Conservation (phyloP, 2,888 invertebrate species). For the Lingula anatina region DNA sequence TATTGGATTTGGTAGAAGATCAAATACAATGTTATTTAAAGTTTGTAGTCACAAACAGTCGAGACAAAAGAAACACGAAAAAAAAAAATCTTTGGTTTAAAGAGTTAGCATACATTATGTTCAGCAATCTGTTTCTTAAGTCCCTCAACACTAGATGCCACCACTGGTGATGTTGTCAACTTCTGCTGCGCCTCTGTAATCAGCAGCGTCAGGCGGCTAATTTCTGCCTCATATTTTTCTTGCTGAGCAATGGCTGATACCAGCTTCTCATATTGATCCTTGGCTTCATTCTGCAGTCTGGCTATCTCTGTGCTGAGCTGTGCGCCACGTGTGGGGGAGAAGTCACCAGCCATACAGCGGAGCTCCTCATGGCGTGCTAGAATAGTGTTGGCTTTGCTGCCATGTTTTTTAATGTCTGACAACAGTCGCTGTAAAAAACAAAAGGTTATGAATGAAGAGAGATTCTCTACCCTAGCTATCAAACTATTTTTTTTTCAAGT, state of each 20-base stretch:
- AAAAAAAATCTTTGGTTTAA: background rate
- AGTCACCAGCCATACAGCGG: background rate
- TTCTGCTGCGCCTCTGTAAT: constrained; percentile 32
- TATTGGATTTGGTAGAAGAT: no score
- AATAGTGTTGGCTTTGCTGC: constrained; percentile 20
- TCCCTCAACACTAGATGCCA: constrained; percentile 26
- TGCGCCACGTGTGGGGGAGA: constrained; percentile 1
- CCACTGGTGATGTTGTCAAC: constrained; percentile 27
- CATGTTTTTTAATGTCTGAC: constrained; percentile 31
- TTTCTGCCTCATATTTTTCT: constrained; percentile 30
- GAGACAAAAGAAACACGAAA: background rate
- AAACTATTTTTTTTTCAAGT: no score
- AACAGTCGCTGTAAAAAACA: constrained; percentile 26
- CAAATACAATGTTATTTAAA: no score
- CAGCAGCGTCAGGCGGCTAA: constrained; percentile 23
- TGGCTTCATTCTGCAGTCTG: constrained; percentile 26
- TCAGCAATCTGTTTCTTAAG: constrained; percentile 28
- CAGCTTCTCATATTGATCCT: constrained; percentile 22
- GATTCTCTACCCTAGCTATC: no score
- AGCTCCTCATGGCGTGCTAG: constrained; percentile 4
- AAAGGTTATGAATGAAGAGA: no score
- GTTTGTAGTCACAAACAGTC: no score
- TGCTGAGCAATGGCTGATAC: constrained; percentile 27
- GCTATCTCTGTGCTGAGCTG: constrained; percentile 29
- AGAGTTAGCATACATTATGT: constrained; percentile 8